Conservation (phyloP, 1,140 invertebrate genomes). For the Rhopalosiphum padi region DNA sequence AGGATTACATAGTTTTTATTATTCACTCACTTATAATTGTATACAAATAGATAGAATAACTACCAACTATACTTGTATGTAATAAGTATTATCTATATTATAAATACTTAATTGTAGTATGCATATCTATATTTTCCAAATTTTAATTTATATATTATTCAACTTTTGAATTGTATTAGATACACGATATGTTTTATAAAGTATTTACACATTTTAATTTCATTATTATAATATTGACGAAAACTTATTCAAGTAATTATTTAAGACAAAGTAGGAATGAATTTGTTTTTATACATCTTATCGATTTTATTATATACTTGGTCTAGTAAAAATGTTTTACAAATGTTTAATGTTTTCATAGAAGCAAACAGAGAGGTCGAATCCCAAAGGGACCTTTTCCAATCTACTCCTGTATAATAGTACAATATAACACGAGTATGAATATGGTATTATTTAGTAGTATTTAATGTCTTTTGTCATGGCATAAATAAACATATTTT, state of each 20-base stretch:
- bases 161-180: neutral
- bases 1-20: neutral
- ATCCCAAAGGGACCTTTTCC: neutral
- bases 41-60: neutral
- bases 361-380: neutral
- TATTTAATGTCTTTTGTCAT: neutral
- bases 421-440: neutral
- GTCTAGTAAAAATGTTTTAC: neutral
- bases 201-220: neutral
- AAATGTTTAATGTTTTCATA: neutral
- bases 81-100: neutral
- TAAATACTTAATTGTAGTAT: neutral
- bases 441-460: neutral
- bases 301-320: neutral
- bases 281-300: neutral
- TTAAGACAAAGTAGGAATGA: neutral
- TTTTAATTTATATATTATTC: too few species aligned
- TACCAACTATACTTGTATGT: neutral
- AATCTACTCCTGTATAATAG: neutral
- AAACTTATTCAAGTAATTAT: constrained; percentile 11
- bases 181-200: neutral
- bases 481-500: neutral
- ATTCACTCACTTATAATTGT: neutral
- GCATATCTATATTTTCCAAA: neutral
- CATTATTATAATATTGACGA: constrained; percentile 1